phyloP scores from a whole-genome alignment of 2,113 vertebrate genomes.

The Microcebus tavaratra region DNA sequence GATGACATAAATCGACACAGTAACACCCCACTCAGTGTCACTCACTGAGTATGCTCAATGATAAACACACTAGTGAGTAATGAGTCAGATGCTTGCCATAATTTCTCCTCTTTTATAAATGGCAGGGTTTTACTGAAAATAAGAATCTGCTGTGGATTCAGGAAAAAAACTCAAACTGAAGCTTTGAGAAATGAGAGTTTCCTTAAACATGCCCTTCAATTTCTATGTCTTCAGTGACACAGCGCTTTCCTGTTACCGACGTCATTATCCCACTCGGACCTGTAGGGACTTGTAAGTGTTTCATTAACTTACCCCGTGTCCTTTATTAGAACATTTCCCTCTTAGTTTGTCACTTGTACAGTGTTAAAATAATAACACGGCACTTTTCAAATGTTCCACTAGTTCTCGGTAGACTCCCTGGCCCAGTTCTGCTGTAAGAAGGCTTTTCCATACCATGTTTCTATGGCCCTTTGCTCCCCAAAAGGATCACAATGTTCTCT shows the following conservation, averaged over 20 bases:
- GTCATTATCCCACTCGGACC: neutral
- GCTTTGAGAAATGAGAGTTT: neutral
- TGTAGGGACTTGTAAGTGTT: neutral
- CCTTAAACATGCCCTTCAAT: neutral
- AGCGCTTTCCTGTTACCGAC: neutral
- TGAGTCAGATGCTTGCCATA: neutral
- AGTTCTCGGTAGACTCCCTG: neutral
- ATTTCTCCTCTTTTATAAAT: neutral
- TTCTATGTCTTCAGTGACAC: neutral
- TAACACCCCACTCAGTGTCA: neutral
- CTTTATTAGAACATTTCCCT: constrained; percentile 41
- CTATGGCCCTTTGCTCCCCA: neutral
- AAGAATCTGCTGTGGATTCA: neutral
- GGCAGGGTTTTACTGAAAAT: constrained; percentile 24
- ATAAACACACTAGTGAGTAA: neutral
- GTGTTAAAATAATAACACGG: neutral
- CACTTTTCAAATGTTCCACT: constrained; percentile 44
- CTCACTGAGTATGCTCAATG: neutral
- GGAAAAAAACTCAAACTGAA: neutral
- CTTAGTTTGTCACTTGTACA: neutral
- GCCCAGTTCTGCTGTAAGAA: neutral
- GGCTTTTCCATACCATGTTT: neutral
- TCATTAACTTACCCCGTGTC: neutral
- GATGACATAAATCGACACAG: neutral
- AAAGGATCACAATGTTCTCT: neutral